phyloP scores from a whole-genome alignment of 2,888 invertebrate species.

The Rugalucina vietnamica region DNA sequence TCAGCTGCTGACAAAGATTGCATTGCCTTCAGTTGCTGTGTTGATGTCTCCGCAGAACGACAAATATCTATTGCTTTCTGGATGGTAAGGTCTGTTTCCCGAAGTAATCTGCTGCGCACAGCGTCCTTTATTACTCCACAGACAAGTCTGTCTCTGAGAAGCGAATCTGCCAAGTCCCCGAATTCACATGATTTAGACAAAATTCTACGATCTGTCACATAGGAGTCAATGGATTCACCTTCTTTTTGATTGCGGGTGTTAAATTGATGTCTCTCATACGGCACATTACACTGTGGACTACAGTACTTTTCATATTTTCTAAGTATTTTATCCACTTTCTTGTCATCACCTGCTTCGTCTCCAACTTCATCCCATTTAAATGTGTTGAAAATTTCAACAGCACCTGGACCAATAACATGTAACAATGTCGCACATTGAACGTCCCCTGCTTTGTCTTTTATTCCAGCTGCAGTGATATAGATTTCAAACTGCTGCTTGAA shows the following conservation, averaged over 20 bases:
- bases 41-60: conserved; percentile 35
- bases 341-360: conserved; percentile 1
- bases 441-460: conserved; percentile 25
- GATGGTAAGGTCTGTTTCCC: conserved; percentile 40
- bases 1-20: neutral
- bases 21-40: neutral
- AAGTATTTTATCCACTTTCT: neutral
- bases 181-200: too few species aligned
- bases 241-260: neutral
- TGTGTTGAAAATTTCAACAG: conserved; percentile 53
- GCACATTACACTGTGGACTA: neutral
- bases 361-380: conserved; percentile 28
- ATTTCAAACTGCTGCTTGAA: conserved; percentile 47
- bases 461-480: conserved; percentile 40
- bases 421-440: conserved; percentile 26
- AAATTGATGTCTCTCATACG: neutral
- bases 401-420: conserved; percentile 34
- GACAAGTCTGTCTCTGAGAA: neutral
- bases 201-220: too few species aligned
- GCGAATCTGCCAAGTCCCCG: neutral
- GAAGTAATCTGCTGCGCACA: conserved; percentile 11
- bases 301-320: neutral
- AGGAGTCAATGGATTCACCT: too few species aligned
- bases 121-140: neutral
- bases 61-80: conserved; percentile 40